phyloP scores from a whole-genome alignment of 1,140 invertebrate species.

The Brachionus manjavacas region DNA sequence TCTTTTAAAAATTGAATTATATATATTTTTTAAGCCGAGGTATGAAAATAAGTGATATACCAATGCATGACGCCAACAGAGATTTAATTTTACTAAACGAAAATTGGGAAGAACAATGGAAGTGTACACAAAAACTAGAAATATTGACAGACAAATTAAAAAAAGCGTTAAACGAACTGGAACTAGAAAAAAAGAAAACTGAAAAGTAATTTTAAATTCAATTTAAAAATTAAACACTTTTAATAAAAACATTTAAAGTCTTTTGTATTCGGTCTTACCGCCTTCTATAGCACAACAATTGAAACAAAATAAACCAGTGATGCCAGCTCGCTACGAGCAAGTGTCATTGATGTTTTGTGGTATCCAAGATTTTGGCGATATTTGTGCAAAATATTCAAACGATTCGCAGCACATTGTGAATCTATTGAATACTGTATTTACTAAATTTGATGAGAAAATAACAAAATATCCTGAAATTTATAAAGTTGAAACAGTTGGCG shows the following conservation, averaged over 20 bases:
- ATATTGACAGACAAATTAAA: conserved; percentile 91
- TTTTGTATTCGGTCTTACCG: conserved; percentile 87
- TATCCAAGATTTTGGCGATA: conserved; percentile 53
- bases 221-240: not conserved
- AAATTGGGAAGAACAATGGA: conserved; percentile 94
- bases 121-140: conserved; percentile 89
- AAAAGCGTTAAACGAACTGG: conserved; percentile 85
- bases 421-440: conserved; percentile 55
- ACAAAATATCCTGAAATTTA: conserved; percentile 76
- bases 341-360: conserved; percentile 56
- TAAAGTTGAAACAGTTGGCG: conserved; percentile 57
- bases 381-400: conserved; percentile 50
- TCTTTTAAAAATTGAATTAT: too few species aligned
- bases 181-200: conserved; percentile 91
- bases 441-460: conserved; percentile 65
- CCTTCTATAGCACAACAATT: conserved; percentile 86
- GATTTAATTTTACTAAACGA: conserved; percentile 93
- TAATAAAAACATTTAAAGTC: conserved; percentile 58
- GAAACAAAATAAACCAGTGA: conserved; percentile 71
- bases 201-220: conserved; percentile 68
- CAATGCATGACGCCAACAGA: conserved; percentile 88
- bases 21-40: conserved; percentile 65
- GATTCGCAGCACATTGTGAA: conserved; percentile 54
- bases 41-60: conserved; percentile 87
- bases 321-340: conserved; percentile 46